Percentiles rank a stretch among this genome's conserved stretches.
phyloP scores from a whole-genome alignment of 2,888 invertebrate genomes.

The Lymantria monacha region DNA sequence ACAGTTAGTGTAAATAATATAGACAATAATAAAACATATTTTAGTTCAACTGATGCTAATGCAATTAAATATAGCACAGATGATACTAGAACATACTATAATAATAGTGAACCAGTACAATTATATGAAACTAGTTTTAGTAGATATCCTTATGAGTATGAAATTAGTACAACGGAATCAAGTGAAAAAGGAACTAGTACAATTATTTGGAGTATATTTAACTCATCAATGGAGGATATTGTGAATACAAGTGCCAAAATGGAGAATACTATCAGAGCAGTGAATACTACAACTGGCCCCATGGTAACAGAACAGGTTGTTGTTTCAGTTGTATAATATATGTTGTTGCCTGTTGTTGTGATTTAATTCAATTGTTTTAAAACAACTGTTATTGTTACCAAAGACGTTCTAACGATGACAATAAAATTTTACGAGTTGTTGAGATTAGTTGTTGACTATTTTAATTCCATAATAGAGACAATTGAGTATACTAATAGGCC shows the following conservation, averaged over 20 bases:
- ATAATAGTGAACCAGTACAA: background rate
- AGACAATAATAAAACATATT: background rate
- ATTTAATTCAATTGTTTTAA: conserved; percentile 1
- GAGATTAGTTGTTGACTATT: no score
- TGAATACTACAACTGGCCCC: conserved; percentile 20
- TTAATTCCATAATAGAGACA: no score
- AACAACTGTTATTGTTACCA: conserved; percentile 1
- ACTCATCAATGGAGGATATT: background rate
- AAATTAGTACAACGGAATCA: conserved; percentile 1
- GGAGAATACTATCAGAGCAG: background rate
- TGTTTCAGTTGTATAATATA: conserved; percentile 36
- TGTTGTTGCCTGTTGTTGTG: conserved; percentile 25
- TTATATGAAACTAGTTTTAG: background rate
- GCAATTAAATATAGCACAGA: background rate
- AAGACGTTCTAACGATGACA: no score
- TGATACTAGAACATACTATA: background rate
- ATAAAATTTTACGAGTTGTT: no score
- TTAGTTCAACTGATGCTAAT: background rate
- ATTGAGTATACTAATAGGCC: no score
- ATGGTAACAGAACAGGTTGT: conserved; percentile 40
- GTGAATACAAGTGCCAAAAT: background rate
- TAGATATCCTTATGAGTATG: background rate
- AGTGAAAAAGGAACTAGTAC: conserved; percentile 3
- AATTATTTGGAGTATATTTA: background rate
- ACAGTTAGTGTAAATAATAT: background rate